A percentile compares a stretch with the other conserved stretches of the same genome.
Evolutionary conservation across 1,140 invertebrate species (phyloP).

Genomic region (roundworm (Caenorhabditis elegans)): DNA sequence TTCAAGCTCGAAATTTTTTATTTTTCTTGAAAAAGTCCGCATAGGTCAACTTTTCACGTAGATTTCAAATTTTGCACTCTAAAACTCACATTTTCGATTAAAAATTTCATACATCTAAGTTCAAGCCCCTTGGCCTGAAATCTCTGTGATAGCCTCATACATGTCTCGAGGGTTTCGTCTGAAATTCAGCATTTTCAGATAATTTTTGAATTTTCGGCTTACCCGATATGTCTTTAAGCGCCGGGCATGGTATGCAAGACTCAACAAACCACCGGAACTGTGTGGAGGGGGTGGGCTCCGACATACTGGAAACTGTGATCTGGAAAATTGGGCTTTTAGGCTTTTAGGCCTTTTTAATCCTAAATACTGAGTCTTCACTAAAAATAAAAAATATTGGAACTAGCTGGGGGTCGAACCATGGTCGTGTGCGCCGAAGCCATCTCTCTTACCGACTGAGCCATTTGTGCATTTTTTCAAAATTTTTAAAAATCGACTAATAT

Average conservation of each 20-base stretch:
- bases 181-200: not conserved
- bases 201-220: not conserved
- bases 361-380: too few species aligned
- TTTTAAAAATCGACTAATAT: too few species aligned
- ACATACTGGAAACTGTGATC: slow-evolving; percentile 59
- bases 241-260: slow-evolving; percentile 56
- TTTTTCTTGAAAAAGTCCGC: too few species aligned
- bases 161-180: slow-evolving; percentile 65
- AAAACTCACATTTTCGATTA: slow-evolving; percentile 57
- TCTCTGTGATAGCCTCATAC: slow-evolving; percentile 63
- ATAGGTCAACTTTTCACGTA: too few species aligned
- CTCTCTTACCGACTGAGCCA: too few species aligned
- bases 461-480: too few species aligned
- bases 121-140: slow-evolving; percentile 60
- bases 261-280: slow-evolving; percentile 66
- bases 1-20: too few species aligned
- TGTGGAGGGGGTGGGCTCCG: slow-evolving; percentile 57
- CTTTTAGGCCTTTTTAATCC: too few species aligned
- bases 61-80: not conserved
- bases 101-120: slow-evolving; percentile 57
- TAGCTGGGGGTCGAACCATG: too few species aligned
- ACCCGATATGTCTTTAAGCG: slow-evolving; percentile 62
- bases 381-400: too few species aligned
- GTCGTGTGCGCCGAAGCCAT: too few species aligned
- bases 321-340: slow-evolving; percentile 21